phyloP scores from a whole-genome alignment of 2,113 vertebrate genomes.

The Phrynosoma blainvillii region DNA sequence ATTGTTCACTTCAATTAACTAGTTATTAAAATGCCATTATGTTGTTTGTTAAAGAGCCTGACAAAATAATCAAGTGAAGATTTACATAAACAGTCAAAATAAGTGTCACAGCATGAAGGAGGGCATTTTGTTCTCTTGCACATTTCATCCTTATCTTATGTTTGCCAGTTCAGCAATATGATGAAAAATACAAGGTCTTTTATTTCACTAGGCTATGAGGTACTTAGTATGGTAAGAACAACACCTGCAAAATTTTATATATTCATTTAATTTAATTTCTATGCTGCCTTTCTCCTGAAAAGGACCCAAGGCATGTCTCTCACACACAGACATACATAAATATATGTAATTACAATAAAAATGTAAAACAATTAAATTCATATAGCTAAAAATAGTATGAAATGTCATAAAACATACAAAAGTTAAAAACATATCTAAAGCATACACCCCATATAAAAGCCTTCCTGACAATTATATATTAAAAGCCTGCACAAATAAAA shows the following conservation, averaged over 20 bases:
- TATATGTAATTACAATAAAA: too few species aligned
- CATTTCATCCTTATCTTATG: not conserved
- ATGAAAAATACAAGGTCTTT: not conserved
- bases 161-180: not conserved
- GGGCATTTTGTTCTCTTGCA: not conserved
- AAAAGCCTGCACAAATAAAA: too few species aligned
- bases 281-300: too few species aligned
- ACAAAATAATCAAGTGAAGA: slow-evolving; percentile 29
- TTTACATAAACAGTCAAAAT: slow-evolving; percentile 25
- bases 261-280: not conserved
- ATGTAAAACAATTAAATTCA: too few species aligned
- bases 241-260: not conserved
- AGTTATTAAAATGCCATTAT: slow-evolving; percentile 28
- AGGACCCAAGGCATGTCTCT: not conserved
- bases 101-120: not conserved
- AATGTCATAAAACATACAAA: too few species aligned
- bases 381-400: too few species aligned
- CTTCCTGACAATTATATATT: too few species aligned
- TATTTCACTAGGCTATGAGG: not conserved
- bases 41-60: slow-evolving; percentile 41
- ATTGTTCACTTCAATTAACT: slow-evolving; percentile 30
- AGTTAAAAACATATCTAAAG: too few species aligned
- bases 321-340: too few species aligned
- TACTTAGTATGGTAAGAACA: not conserved
- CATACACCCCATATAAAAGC: too few species aligned